Conservation (phyloP, 1,140 invertebrate species). For the Drosophila sp. region DNA sequence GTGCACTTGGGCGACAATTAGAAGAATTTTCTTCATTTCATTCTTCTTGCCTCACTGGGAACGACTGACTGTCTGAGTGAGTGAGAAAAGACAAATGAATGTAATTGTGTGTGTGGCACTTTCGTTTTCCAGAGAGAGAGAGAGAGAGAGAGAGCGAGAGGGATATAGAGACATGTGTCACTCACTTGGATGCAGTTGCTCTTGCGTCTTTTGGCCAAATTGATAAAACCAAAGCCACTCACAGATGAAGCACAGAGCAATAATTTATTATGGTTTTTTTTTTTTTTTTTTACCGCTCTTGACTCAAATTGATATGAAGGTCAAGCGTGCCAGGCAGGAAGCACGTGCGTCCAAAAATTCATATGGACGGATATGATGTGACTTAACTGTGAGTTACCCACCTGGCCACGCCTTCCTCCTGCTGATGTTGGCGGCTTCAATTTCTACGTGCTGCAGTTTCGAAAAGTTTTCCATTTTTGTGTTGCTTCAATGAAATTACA, state of each 20-base stretch:
- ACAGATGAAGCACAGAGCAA: slow-evolving; percentile 14
- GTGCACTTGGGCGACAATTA: slow-evolving; percentile 74
- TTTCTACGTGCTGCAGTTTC: background rate
- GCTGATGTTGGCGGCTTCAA: background rate
- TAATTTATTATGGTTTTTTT: slow-evolving; percentile 65
- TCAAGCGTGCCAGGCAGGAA: slow-evolving; percentile 58
- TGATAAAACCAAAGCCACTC: background rate
- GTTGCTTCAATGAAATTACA: too few species aligned
- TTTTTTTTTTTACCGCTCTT: slow-evolving; percentile 10
- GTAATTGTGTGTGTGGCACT: slow-evolving; percentile 71
- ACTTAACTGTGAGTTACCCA: too few species aligned
- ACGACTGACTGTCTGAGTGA: slow-evolving; percentile 22
- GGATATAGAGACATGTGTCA: background rate
- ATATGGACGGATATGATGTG: too few species aligned
- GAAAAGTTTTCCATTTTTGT: background rate
- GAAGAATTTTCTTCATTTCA: slow-evolving; percentile 61
- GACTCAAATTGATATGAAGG: slow-evolving; percentile 77
- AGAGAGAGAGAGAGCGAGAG: background rate
- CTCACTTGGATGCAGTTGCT: background rate
- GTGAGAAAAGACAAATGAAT: slow-evolving; percentile 60
- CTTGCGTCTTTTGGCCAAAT: background rate
- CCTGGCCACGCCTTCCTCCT: background rate
- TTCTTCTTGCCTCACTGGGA: slow-evolving; percentile 26
- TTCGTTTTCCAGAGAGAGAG: slow-evolving; percentile 40
- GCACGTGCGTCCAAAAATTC: background rate